Evolutionary conservation across 2,797 vertebrate species (phyloP), one percentile per base, ranked within the genome.

Genomic region (Bucorvus abyssinicus): DNA sequence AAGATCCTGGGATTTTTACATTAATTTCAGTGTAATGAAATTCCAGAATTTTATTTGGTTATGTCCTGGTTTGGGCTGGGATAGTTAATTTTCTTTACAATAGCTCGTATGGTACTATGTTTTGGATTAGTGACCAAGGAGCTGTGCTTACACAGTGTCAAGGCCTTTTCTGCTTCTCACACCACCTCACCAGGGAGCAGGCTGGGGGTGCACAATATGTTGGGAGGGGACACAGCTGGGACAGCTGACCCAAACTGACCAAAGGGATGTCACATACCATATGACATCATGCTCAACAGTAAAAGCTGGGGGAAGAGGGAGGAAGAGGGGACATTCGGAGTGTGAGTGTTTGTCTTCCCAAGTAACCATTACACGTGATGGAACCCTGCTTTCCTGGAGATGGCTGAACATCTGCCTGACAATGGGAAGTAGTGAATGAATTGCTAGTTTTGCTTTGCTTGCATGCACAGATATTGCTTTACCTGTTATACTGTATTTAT

Each of bases 141-240:
- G 19, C 34, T 36, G 27, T 0, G 3, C 9, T 73, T 8, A 7
- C 14, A 14, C 21, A 40, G 19, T 40, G 1, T 3, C 67, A 75
- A 32, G 17, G 57, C 1, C 7, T 44, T 5, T 53, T 22, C 80
- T 73, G 2, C 12, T 52, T 2, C 36, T 80, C 12, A 12, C 1
- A 0, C 6, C 6, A 7, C 0, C 4, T 26, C 13, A 16, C 5
- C 40, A 56, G 10, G 0, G 0, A n/a, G 22, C 0, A 38, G 27
- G 8, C 5, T 53, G 23, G 4, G 9, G 2, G 1, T 20, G 21
- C 26, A 47, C 10, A 26, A 32, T 15, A 1, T 10, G 2, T 0
- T 64, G 19, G 30, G 42, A 84, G 26, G 7, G 15, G 17, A 57
- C 18, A 36, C 14, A 65, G 16, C 2, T 1, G 1, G 29, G 18